These are phyloP conservation scores for Avahi laniger DNA, from an alignment of 2,797 vertebrate species.

Conservation along the genomic window DNA sequence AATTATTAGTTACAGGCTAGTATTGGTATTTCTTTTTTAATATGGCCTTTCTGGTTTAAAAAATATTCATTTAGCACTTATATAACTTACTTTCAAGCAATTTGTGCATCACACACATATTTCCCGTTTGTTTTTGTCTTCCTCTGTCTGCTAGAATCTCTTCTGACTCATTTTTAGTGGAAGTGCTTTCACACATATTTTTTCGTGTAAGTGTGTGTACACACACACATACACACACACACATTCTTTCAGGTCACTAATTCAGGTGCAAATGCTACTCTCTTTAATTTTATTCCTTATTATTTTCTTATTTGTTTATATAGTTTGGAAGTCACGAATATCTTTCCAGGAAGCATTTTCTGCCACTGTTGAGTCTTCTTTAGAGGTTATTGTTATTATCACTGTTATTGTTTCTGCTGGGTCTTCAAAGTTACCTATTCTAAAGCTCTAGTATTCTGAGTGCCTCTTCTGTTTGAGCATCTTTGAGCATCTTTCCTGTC, in stretches of 20 bases:
- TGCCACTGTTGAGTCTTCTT: neutral
- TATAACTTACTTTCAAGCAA: neutral
- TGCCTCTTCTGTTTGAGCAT: neutral
- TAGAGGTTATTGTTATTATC: neutral
- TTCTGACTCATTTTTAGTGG: neutral
- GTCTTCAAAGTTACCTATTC: neutral
- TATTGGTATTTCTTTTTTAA: neutral
- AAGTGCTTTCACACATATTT: neutral
- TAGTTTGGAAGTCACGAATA: neutral
- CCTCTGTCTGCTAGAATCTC: neutral
- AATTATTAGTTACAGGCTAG: neutral
- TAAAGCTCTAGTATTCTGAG: neutral
- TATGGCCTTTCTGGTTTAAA: neutral
- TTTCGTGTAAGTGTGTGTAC: neutral
- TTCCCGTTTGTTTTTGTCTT: neutral
- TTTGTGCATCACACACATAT: neutral
- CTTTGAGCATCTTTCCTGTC: neutral
- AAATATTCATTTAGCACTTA: neutral
- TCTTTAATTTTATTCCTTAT: neutral
- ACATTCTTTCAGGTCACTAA: neutral
- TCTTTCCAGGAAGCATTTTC: neutral
- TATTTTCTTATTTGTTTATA: neutral
- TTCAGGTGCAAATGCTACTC: neutral
- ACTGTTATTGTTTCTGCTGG: neutral
- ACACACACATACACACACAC: neutral